These are phyloP conservation scores for Euthynnus affinis DNA, from an alignment of 2,797 vertebrate species.

Conservation along the genomic window DNA sequence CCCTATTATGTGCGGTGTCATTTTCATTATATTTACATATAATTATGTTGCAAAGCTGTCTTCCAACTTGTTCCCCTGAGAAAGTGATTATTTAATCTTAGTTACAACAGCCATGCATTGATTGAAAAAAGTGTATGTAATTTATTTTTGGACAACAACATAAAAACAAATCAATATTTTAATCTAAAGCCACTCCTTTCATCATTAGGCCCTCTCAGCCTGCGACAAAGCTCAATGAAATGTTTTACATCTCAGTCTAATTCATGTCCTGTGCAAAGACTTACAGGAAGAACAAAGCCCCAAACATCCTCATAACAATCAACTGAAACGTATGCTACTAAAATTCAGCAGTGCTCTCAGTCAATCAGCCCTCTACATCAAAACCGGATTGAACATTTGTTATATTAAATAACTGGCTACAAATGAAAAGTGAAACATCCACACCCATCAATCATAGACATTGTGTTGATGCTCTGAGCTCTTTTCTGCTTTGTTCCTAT, in stretches of 20 bases:
- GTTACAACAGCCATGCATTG: constrained; percentile 14
- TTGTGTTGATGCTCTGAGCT: constrained; percentile 7
- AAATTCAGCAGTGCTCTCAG: neutral
- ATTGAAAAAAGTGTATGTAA: constrained; percentile 50
- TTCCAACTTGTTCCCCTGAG: neutral
- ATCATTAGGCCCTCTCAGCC: constrained; percentile 24
- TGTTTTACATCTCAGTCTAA: constrained; percentile 37
- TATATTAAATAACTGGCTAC: constrained; percentile 4
- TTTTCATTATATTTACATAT: constrained; percentile 25
- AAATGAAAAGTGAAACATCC: constrained; percentile 20
- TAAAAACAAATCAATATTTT: constrained; percentile 47
- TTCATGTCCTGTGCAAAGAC: constrained; percentile 17
- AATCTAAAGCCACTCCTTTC: constrained; percentile 28
- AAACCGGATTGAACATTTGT: constrained; percentile 7
- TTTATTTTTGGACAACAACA: constrained; percentile 48
- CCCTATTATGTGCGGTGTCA: neutral
- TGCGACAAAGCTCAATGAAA: constrained; percentile 33
- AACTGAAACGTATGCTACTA: neutral
- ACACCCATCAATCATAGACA: neutral
- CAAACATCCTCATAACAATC: neutral
- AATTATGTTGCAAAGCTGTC: neutral
- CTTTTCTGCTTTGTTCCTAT: constrained; percentile 4
- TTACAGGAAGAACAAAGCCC: constrained; percentile 14
- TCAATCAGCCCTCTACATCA: neutral
- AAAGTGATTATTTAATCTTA: constrained; percentile 23